Percentiles rank a stretch among this genome's conserved stretches.
These are phyloP conservation scores for Eugnorisma glareosa DNA, from an alignment of 2,888 invertebrate species.

Conservation along the genomic window DNA sequence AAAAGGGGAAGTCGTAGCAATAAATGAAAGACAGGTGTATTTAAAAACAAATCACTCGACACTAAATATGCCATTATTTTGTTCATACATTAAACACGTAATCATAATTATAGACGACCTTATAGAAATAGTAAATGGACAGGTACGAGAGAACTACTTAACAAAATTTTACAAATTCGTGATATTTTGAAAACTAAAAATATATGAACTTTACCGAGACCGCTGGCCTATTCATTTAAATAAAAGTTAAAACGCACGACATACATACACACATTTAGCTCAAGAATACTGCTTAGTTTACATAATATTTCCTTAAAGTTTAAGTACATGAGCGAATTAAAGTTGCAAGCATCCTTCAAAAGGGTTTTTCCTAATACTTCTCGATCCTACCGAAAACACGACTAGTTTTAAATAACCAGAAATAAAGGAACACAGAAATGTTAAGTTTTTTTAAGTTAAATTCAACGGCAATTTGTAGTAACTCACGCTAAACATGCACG, in stretches of 20 bases:
- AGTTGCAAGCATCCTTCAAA: conserved; percentile 21
- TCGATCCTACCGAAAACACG: background rate
- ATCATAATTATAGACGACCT: conserved; percentile 20
- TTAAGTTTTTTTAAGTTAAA: background rate
- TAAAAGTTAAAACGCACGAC: background rate
- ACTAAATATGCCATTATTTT: conserved; percentile 32
- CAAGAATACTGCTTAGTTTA: conserved; percentile 9
- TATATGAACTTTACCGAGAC: background rate
- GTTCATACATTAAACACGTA: conserved; percentile 24
- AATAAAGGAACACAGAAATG: background rate
- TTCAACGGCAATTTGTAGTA: background rate
- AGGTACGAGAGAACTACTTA: conserved; percentile 44
- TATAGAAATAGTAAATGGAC: conserved; percentile 41
- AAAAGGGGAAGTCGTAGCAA: background rate
- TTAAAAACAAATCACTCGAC: conserved; percentile 11
- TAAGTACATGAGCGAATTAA: conserved; percentile 1
- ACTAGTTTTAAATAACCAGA: conserved; percentile 3
- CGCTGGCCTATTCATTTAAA: background rate
- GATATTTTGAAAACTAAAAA: conserved; percentile 1
- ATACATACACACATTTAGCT: conserved; percentile 7
- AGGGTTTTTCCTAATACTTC: conserved; percentile 8
- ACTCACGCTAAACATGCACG: too few relatives aligned
- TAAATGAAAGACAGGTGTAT: conserved; percentile 28
- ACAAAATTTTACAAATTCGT: conserved; percentile 5
- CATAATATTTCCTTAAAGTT: conserved; percentile 7